phyloP scores from a whole-genome alignment of 2,888 invertebrate genomes.

The Encarsia formosa region DNA sequence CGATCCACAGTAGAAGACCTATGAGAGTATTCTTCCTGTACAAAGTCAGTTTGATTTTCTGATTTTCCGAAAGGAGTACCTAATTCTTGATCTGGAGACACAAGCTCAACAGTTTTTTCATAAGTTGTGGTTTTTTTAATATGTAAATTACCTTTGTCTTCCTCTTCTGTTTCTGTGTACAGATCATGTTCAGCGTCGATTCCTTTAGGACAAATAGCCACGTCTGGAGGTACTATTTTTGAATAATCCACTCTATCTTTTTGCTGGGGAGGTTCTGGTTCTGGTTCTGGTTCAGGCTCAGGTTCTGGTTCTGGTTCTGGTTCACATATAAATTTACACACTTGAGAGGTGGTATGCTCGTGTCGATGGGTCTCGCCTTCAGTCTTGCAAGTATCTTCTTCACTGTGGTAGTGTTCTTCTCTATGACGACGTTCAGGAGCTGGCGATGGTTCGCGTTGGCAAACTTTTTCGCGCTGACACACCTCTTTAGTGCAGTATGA shows the following conservation, averaged over 20 bases:
- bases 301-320: slow-evolving; percentile 20
- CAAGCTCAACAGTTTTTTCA: slow-evolving; percentile 44
- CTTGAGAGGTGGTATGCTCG: slow-evolving; percentile 19
- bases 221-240: slow-evolving; percentile 40
- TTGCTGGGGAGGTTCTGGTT: slow-evolving; percentile 10
- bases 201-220: slow-evolving; percentile 40
- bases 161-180: slow-evolving; percentile 45
- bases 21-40: slow-evolving; percentile 22
- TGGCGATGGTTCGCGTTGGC: slow-evolving; percentile 26
- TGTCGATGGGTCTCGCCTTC: slow-evolving; percentile 30
- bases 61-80: slow-evolving; percentile 18
- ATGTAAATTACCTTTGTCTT: slow-evolving; percentile 46
- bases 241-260: slow-evolving; percentile 34
- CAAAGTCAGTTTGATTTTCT: slow-evolving; percentile 24
- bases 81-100: slow-evolving; percentile 34
- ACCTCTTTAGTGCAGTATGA: slow-evolving; percentile 32
- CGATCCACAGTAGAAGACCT: slow-evolving; percentile 33
- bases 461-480: slow-evolving; percentile 31
- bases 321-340: slow-evolving; percentile 16
- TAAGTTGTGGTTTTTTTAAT: slow-evolving; percentile 46
- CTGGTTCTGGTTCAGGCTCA: slow-evolving; percentile 16
- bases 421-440: slow-evolving; percentile 28
- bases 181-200: slow-evolving; percentile 45
- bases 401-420: slow-evolving; percentile 36
- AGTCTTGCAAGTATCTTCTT: slow-evolving; percentile 26